phyloP scores from a whole-genome alignment of 2,888 invertebrate species.

The Drosophila phalerata region DNA sequence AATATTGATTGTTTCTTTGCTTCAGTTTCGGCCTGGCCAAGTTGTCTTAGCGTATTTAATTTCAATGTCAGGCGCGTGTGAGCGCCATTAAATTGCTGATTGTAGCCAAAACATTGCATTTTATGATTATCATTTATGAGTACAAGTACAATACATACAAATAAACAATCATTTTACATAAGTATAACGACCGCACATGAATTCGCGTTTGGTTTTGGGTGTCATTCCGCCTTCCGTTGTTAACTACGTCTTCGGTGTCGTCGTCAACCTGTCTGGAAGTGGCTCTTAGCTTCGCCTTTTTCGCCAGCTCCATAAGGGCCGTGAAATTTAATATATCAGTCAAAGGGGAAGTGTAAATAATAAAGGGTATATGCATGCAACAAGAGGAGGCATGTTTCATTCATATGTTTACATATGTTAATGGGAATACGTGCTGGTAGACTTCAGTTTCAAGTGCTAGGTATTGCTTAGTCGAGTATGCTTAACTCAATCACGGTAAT shows the following conservation, averaged over 20 bases:
- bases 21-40: constrained; percentile 8
- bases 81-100: constrained; percentile 52
- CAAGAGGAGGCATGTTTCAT: constrained; percentile 1
- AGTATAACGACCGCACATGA: constrained; percentile 39
- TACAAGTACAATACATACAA: too few relatives aligned
- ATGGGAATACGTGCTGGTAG: not conserved
- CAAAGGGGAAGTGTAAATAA: not conserved
- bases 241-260: constrained; percentile 27
- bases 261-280: constrained; percentile 52
- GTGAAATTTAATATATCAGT: constrained; percentile 42
- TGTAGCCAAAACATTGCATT: constrained; percentile 27
- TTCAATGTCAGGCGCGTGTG: constrained; percentile 68
- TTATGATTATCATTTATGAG: constrained; percentile 37
- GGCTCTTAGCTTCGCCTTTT: too few relatives aligned
- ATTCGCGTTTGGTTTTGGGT: constrained; percentile 27
- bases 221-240: constrained; percentile 71
- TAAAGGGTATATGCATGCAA: not conserved
- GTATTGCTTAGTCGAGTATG: not conserved
- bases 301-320: constrained; percentile 7
- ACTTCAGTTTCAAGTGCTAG: not conserved
- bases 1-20: constrained; percentile 1
- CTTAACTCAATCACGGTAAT: not conserved
- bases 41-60: constrained; percentile 39
- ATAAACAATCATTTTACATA: constrained; percentile 41
- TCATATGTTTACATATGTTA: constrained; percentile 4